phyloP scores from a whole-genome alignment of 2,797 vertebrate genomes.

The Cephalopachus bancanus region DNA sequence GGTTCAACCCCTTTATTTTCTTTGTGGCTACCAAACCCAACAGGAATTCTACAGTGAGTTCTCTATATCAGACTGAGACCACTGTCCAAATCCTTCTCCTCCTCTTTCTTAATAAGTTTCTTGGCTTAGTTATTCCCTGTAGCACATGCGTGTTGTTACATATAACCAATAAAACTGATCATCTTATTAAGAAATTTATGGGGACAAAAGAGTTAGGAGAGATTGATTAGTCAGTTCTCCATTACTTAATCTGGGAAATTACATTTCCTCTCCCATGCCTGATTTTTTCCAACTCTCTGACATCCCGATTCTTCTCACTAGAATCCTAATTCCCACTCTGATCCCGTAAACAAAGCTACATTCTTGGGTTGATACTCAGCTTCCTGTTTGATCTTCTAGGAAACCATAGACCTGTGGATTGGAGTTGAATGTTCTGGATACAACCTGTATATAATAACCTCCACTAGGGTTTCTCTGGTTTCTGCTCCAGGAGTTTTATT shows the following conservation, averaged over 20 bases:
- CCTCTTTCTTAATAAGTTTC: not conserved
- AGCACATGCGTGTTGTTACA: not conserved
- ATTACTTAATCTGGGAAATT: not conserved
- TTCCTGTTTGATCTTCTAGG: not conserved
- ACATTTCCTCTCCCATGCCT: not conserved
- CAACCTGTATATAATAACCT: not conserved
- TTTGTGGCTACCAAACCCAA: not conserved
- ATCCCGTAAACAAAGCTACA: not conserved
- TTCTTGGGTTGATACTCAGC: not conserved
- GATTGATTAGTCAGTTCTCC: not conserved
- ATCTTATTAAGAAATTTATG: not conserved
- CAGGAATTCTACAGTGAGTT: constrained; percentile 36
- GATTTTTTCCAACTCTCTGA: not conserved
- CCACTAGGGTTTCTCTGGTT: not conserved
- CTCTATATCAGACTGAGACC: not conserved
- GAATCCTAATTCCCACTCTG: not conserved
- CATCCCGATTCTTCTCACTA: not conserved
- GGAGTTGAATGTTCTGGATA: not conserved
- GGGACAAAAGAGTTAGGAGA: not conserved
- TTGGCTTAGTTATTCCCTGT: constrained; percentile 18
- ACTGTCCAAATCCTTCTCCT: too few relatives aligned
- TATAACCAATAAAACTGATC: not conserved
- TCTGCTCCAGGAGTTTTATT: not conserved
- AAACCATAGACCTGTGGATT: not conserved
- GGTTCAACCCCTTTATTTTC: not conserved